phyloP scores from a whole-genome alignment of 2,113 vertebrate species.

The Aplodontia rufa region DNA sequence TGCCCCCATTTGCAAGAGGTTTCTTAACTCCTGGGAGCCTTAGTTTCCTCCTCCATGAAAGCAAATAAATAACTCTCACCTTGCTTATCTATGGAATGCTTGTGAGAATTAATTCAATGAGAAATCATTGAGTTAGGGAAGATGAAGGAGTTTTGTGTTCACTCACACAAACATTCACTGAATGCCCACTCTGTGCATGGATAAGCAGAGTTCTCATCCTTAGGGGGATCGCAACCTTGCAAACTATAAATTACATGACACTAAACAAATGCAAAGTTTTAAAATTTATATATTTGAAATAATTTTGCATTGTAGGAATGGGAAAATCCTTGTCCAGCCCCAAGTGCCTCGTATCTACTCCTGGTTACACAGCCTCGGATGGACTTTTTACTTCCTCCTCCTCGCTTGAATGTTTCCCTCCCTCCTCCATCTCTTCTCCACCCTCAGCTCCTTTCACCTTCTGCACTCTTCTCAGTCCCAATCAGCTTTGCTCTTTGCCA shows the following conservation, averaged over 20 bases:
- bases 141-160: constrained; percentile 29
- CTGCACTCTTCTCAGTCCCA: background rate
- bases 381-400: background rate
- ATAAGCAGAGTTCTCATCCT: constrained; percentile 28
- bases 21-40: background rate
- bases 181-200: background rate
- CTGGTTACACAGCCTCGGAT: background rate
- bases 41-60: background rate
- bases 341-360: background rate
- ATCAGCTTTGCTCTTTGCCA: background rate
- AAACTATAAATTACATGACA: background rate
- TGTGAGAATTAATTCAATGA: too few relatives aligned
- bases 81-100: background rate
- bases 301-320: background rate
- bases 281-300: constrained; percentile 18
- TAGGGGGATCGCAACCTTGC: background rate
- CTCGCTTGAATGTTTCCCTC: background rate
- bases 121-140: background rate
- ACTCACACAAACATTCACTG: background rate
- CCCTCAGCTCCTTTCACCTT: background rate
- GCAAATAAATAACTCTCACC: background rate
- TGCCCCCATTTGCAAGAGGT: background rate
- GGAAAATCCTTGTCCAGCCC: background rate
- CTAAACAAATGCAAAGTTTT: constrained; percentile 3
- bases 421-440: too few relatives aligned